Conservation (phyloP, 1,140 invertebrate species). For the Dreissena polymorpha region DNA sequence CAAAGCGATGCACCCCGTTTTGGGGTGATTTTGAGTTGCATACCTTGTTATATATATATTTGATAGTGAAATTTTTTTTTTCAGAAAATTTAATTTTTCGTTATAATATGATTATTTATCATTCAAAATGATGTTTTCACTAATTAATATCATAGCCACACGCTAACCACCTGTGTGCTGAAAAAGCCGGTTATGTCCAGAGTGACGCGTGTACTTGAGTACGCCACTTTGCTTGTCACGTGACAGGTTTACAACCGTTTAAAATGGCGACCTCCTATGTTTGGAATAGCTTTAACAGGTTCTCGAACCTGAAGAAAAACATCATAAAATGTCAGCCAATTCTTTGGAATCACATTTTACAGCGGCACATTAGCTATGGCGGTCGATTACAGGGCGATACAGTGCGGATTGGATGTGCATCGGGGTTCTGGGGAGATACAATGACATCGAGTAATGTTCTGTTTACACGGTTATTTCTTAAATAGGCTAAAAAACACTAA, state of each 20-base stretch:
- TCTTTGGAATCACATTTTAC: background rate
- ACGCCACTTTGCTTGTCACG: background rate
- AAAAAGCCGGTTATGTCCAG: no score
- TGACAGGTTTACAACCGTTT: background rate
- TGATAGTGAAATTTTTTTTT: no score
- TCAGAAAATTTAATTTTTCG: no score
- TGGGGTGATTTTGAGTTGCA: no score
- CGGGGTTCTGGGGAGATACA: conserved; percentile 83
- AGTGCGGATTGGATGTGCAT: conserved; percentile 81
- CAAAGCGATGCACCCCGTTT: no score
- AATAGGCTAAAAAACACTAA: no score
- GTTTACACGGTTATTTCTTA: background rate
- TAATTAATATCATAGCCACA: no score
- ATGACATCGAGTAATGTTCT: conserved; percentile 78
- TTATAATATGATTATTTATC: no score
- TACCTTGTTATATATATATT: no score
- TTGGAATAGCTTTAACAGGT: background rate
- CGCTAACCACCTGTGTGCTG: no score
- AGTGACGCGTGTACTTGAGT: no score
- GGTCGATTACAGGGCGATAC: conserved; percentile 65
- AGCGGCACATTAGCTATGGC: conserved; percentile 41
- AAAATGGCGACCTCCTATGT: conserved; percentile 56
- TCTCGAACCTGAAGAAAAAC: background rate
- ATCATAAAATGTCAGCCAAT: conserved; percentile 1
- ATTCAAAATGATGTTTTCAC: no score